Evolutionary conservation across 2,113 vertebrate genomes (phyloP).

Genomic region (Myiagra hebetior): DNA sequence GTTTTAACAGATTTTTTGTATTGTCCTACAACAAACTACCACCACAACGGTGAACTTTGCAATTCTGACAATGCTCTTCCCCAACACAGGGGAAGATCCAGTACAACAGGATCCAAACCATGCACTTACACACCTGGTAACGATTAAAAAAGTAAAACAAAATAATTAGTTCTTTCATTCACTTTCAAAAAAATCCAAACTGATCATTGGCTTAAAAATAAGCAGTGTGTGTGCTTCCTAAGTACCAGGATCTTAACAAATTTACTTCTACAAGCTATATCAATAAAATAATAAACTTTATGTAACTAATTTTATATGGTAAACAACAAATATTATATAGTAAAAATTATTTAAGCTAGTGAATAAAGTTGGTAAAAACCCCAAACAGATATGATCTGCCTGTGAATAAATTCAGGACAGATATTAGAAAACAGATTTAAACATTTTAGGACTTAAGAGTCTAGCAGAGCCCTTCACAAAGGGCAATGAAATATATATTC

Average conservation of each 20-base stretch:
- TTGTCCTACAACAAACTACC: neutral
- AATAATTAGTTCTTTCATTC: neutral
- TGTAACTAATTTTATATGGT: neutral
- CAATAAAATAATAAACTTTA: neutral
- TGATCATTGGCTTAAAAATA: neutral
- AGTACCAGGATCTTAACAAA: neutral
- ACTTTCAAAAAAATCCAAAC: neutral
- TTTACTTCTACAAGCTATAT: neutral
- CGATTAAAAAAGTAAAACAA: too few relatives aligned
- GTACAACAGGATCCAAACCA: neutral
- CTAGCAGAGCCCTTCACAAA: neutral
- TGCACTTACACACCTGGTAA: neutral
- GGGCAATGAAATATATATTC: neutral
- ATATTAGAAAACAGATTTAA: neutral
- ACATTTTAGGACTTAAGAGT: neutral
- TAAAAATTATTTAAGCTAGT: neutral
- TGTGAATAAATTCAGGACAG: neutral
- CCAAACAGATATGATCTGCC: neutral
- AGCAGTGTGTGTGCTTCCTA: neutral
- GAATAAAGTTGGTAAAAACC: neutral
- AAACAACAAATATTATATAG: accelerated
- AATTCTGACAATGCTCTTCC: neutral
- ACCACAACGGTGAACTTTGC: neutral
- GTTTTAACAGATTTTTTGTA: neutral
- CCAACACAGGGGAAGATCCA: neutral